A percentile compares a stretch with the other conserved stretches of the same genome.
Conservation (phyloP, 2,888 invertebrate genomes). For the Parnassius mnemosyne region DNA sequence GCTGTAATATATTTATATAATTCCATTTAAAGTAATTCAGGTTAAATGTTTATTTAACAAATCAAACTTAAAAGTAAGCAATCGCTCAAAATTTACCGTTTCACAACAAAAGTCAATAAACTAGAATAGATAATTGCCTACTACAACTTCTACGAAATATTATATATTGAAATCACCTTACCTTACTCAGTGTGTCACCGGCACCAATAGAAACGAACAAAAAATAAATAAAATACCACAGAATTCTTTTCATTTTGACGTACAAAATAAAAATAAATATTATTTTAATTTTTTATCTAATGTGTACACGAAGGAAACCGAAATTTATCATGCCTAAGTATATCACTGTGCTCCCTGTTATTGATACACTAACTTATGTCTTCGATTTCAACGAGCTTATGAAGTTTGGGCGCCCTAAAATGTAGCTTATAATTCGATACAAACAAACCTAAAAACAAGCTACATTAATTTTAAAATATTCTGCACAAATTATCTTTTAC, state of each 20-base stretch:
- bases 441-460: conserved; percentile 34
- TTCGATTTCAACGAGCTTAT: conserved; percentile 61
- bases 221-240: conserved; percentile 46
- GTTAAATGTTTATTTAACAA: conserved; percentile 6
- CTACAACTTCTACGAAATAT: background rate
- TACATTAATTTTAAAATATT: conserved; percentile 36
- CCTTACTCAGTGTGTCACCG: conserved; percentile 46
- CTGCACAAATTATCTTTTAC: conserved; percentile 24
- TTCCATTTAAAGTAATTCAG: background rate
- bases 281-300: conserved; percentile 1
- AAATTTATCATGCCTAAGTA: conserved; percentile 33
- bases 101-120: conserved; percentile 2
- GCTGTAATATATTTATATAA: conserved; percentile 12
- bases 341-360: conserved; percentile 52
- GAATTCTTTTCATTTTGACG: conserved; percentile 43
- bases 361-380: conserved; percentile 72
- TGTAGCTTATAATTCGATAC: conserved; percentile 44
- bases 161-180: conserved; percentile 39
- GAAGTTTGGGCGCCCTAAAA: conserved; percentile 57
- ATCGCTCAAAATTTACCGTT: conserved; percentile 5
- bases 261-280: conserved; percentile 3
- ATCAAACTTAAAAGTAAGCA: background rate
- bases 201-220: conserved; percentile 44
- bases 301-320: background rate
- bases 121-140: conserved; percentile 12